phyloP scores from a whole-genome alignment of 2,797 vertebrate species.

The Hemitrygon akajei region DNA sequence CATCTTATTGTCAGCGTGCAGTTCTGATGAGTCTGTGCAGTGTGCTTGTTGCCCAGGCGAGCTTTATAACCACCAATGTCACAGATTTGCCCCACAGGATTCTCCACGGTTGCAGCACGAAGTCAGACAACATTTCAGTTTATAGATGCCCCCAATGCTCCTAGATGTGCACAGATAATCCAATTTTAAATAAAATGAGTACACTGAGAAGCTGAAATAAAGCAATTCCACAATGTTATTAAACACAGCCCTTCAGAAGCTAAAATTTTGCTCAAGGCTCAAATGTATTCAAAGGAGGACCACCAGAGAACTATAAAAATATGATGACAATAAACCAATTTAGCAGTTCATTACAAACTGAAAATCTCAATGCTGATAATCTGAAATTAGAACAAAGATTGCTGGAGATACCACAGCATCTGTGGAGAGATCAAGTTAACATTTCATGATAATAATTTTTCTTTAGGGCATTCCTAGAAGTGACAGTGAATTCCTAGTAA shows the following conservation, averaged over 20 bases:
- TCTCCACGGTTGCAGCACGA: not conserved
- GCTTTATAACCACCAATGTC: not conserved
- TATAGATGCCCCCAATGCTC: not conserved
- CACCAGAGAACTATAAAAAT: not conserved
- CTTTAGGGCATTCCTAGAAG: no score
- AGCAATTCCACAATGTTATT: not conserved
- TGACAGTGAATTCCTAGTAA: no score
- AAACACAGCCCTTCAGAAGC: not conserved
- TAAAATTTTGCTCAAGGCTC: not conserved
- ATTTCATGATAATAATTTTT: no score
- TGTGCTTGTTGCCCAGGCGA: no score
- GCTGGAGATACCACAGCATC: no score
- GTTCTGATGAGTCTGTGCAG: no score
- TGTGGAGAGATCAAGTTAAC: no score
- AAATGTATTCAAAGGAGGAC: not conserved
- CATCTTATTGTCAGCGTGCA: no score
- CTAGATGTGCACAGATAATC: not conserved
- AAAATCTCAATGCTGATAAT: no score
- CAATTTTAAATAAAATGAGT: not conserved
- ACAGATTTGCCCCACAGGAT: not conserved
- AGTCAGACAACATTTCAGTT: not conserved
- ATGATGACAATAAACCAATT: no score
- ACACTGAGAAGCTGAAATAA: not conserved
- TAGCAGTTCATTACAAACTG: no score
- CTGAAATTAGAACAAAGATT: no score